Evolutionary conservation across 2,113 vertebrate genomes (phyloP).

Genomic region (Carassius auratus): DNA sequence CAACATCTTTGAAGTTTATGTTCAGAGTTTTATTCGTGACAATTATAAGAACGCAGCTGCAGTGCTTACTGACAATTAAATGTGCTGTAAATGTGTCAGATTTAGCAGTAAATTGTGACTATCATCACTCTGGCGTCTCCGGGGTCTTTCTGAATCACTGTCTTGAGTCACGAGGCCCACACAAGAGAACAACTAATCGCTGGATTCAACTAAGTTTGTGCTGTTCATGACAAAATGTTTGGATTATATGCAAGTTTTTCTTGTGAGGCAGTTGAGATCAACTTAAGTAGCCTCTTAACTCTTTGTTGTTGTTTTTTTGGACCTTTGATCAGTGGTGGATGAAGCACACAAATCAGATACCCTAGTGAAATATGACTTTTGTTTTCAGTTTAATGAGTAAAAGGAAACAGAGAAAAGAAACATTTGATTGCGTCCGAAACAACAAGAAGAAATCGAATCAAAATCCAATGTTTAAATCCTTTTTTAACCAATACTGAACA

Average conservation of each 20-base stretch:
- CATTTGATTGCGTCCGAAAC: no score
- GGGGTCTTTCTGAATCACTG: not conserved
- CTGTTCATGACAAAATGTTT: not conserved
- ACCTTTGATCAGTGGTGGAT: not conserved
- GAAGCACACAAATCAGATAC: not conserved
- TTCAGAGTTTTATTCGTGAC: not conserved
- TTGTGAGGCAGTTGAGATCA: not conserved
- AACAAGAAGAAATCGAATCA: no score
- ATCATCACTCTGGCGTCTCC: not conserved
- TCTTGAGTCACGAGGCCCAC: not conserved
- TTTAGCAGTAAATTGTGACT: not conserved
- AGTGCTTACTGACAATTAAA: not conserved
- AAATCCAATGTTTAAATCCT: no score
- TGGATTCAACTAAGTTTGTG: not conserved
- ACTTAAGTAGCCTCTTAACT: not conserved
- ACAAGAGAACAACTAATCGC: not conserved
- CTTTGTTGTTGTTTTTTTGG: not conserved
- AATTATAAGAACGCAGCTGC: not conserved
- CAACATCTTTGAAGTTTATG: not conserved
- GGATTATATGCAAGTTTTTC: not conserved
- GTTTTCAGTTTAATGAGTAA: not conserved
- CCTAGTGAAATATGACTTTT: not conserved
- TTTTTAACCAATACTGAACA: no score
- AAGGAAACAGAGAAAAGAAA: not conserved
- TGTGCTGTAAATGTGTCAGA: not conserved